Conservation (phyloP, 1,140 invertebrate species). For the Teleogryllus occipitalis region DNA sequence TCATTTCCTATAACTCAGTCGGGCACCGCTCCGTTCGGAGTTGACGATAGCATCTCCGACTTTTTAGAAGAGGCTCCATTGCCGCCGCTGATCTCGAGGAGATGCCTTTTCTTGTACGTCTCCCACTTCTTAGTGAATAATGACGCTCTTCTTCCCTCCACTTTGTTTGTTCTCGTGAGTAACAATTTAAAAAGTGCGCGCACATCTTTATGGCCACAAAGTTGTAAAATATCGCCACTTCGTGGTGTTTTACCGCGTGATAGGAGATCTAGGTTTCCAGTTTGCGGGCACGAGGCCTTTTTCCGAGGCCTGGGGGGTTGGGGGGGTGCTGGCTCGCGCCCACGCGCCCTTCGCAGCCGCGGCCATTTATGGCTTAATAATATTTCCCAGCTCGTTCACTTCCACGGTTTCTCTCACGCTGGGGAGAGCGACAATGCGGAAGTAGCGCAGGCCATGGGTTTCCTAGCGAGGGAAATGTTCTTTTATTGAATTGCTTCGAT, state of each 20-base stretch:
- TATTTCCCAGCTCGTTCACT: too few species aligned
- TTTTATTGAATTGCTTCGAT: too few species aligned
- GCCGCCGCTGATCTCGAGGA: not conserved
- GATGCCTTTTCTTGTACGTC: not conserved
- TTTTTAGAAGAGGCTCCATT: not conserved
- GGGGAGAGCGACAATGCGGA: too few species aligned
- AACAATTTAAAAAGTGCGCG: not conserved
- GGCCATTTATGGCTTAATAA: not conserved
- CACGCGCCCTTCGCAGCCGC: too few species aligned
- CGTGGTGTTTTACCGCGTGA: not conserved
- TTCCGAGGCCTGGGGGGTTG: too few species aligned
- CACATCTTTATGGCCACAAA: not conserved
- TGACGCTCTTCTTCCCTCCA: not conserved
- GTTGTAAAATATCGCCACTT: not conserved
- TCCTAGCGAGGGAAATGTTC: too few species aligned
- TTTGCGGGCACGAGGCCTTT: not conserved
- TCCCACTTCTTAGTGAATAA: not conserved
- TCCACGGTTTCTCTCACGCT: too few species aligned
- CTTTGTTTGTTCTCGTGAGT: slow-evolving; percentile 4
- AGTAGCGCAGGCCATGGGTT: too few species aligned
- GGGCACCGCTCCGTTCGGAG: not conserved
- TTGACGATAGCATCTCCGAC: not conserved
- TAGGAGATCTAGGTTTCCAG: not conserved
- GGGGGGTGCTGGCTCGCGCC: too few species aligned
- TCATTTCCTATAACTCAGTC: not conserved